phyloP scores from a whole-genome alignment of 2,797 vertebrate genomes.

The Momotus momota region DNA sequence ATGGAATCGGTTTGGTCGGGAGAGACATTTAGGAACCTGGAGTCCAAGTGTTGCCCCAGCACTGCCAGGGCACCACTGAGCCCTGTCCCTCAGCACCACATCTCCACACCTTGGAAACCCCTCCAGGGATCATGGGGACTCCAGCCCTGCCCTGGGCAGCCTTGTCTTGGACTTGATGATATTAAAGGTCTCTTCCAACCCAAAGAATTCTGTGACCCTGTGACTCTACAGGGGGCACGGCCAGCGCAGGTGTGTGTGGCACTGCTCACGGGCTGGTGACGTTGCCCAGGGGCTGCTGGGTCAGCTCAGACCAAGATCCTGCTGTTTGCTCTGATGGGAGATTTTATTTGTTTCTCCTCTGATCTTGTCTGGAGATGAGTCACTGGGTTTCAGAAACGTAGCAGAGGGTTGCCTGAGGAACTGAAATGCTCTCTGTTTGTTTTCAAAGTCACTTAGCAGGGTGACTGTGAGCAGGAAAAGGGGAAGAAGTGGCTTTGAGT shows the following conservation, averaged over 20 bases:
- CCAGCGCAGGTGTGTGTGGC: not conserved
- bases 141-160: no score
- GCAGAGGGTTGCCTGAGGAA: not conserved
- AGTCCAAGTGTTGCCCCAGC: no score
- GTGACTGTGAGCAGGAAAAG: slow-evolving; percentile 44
- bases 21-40: no score
- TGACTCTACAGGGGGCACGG: not conserved
- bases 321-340: not conserved
- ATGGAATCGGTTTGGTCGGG: no score
- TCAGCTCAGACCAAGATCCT: accelerated
- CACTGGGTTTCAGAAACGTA: not conserved
- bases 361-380: not conserved
- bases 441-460: slow-evolving; percentile 1
- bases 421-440: slow-evolving; percentile 31
- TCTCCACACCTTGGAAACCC: no score
- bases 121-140: no score
- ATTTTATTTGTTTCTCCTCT: not conserved
- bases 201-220: not conserved
- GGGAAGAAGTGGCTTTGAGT: slow-evolving; percentile 51
- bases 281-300: not conserved
- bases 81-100: no score
- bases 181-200: not conserved
- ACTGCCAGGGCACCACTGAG: no score
- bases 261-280: not conserved
- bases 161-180: no score